Conservation (phyloP, 2,888 invertebrate genomes). For the Drosophila meridiana region DNA sequence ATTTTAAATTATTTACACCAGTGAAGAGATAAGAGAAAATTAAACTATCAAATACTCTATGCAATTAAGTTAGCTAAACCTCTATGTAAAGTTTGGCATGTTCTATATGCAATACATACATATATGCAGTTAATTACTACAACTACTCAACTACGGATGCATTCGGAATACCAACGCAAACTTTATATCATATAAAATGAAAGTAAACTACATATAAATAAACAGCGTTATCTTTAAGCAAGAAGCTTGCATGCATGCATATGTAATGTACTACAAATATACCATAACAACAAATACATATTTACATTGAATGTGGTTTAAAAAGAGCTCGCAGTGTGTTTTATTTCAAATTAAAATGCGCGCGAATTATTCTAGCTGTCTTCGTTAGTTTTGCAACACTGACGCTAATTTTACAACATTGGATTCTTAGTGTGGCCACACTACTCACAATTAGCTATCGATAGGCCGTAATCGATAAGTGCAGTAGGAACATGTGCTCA, state of each 20-base stretch:
- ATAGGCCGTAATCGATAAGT: slow-evolving; percentile 16
- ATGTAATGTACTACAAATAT: slow-evolving; percentile 60
- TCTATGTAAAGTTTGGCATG: slow-evolving; percentile 50
- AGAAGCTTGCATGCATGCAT: slow-evolving; percentile 56
- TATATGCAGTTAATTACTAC: slow-evolving; percentile 51
- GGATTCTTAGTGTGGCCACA: slow-evolving; percentile 9
- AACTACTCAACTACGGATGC: slow-evolving; percentile 56
- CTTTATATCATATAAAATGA: slow-evolving; percentile 55
- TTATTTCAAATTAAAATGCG: slow-evolving; percentile 40
- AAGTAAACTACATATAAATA: slow-evolving; percentile 56
- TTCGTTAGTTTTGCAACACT: not conserved
- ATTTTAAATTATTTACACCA: slow-evolving; percentile 74
- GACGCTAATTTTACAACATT: not conserved
- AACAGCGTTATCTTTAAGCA: slow-evolving; percentile 74
- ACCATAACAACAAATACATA: slow-evolving; percentile 78
- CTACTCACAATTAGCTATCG: not conserved
- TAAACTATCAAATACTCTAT: slow-evolving; percentile 71
- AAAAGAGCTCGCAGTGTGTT: slow-evolving; percentile 31
- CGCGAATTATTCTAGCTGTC: not conserved
- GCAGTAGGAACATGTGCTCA: slow-evolving; percentile 51
- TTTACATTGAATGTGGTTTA: slow-evolving; percentile 81
- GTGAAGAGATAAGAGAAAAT: slow-evolving; percentile 8
- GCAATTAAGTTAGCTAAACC: slow-evolving; percentile 66
- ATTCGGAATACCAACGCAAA: slow-evolving; percentile 62
- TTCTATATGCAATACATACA: slow-evolving; percentile 42